phyloP scores from a whole-genome alignment of 2,113 vertebrate genomes.

The Thinocorus orbignyianus region DNA sequence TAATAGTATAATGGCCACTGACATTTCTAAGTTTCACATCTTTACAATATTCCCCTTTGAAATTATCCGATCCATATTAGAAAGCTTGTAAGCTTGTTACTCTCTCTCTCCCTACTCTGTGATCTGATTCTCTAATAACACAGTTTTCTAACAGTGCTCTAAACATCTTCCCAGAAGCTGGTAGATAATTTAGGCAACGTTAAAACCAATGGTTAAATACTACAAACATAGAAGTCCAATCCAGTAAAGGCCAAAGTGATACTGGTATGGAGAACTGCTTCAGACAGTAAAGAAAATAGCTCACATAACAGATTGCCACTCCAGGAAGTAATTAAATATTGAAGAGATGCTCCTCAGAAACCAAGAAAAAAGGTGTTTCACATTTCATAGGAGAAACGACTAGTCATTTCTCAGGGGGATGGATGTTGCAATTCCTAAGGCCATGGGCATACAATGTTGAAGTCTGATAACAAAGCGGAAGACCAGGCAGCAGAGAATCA shows the following conservation, averaged over 20 bases:
- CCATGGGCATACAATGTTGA: background rate
- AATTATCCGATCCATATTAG: background rate
- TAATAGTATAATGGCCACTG: background rate
- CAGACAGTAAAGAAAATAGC: background rate
- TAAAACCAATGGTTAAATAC: slow-evolving; percentile 14
- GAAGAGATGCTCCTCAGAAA: background rate
- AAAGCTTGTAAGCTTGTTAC: background rate
- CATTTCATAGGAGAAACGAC: background rate
- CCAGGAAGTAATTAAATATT: background rate
- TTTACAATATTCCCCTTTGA: background rate
- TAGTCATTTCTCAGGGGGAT: background rate
- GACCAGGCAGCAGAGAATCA: background rate
- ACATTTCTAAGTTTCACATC: slow-evolving; percentile 25
- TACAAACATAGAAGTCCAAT: background rate
- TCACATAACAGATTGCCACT: background rate
- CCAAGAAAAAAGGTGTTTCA: background rate
- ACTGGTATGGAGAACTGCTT: background rate
- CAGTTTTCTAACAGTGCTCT: background rate
- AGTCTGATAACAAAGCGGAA: background rate
- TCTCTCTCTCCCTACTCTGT: background rate
- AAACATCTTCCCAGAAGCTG: background rate
- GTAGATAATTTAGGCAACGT: background rate
- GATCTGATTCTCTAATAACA: background rate
- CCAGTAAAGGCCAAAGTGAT: background rate
- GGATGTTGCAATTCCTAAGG: background rate